Base-by-base conservation (phyloP, 2,797 vertebrate genomes). In the Lutjanus argentimaculatus region DNA sequence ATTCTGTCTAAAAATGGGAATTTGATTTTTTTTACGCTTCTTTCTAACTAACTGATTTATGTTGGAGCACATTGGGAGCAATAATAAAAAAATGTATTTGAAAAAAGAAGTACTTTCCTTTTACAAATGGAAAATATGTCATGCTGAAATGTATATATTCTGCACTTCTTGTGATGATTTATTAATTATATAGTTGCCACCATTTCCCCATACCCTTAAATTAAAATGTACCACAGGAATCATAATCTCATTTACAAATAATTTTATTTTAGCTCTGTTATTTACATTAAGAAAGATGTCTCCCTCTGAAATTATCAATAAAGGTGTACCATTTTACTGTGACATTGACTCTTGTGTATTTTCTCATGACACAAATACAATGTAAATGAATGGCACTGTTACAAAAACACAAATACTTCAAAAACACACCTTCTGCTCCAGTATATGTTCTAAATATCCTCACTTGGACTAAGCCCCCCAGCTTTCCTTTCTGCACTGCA, bases 151-250 rank as follows among this genome's bases (percentile, higher is more conserved):
- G 25, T 30, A 16, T n/a, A 0, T 70, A 46, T 64, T 55, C 10
- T 46, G 30, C 30, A 36, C 30, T 4, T 36, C 30, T 51, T 51
- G 8, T 49, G 19, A 8, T 13, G 11, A 67, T 67, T 67, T 8
- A n/a, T 53, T 7, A 42, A 16, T 19, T 1, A 21, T 25, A 3
- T 36, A 36, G 48, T 19, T n/a, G 9, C 2, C 48, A 67, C 16
- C 19, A 45, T 16, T 52, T 43, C 7, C 4, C 4, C 30, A 25
- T 25, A 25, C 25, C 7, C 4, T 22, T 19, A 9, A 22, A 75
- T 77, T 13, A 68, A 36, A 53, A 45, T 16, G 0, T 22, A 63
- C 4, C 59, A 77, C 16, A 78, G 25, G 2, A 52, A 59, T 59
- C 42, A 19, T 1, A 9, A 46, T 57, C 16, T 42, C 2, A 55